Conservation (phyloP, 2,888 invertebrate genomes). For the Serrognathus titanus region DNA sequence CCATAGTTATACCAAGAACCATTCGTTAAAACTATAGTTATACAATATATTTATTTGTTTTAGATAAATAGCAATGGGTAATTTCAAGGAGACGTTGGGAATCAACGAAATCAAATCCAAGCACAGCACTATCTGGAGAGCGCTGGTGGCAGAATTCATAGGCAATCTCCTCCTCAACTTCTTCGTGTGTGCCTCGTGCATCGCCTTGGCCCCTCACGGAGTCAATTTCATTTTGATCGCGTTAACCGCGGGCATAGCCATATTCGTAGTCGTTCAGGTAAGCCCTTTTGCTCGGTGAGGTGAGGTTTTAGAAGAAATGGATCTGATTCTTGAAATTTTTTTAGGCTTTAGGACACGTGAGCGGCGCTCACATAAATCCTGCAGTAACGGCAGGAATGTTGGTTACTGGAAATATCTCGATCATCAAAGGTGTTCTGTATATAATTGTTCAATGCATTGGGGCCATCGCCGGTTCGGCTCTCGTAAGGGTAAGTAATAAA, state of each 20-base stretch:
- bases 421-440: constrained; percentile 73
- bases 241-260: constrained; percentile 80
- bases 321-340: neutral
- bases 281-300: constrained; percentile 7
- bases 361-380: constrained; percentile 90
- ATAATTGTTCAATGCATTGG: constrained; percentile 80
- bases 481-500: constrained; percentile 62
- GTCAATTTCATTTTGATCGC: constrained; percentile 67
- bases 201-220: constrained; percentile 51
- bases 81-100: constrained; percentile 64
- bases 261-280: constrained; percentile 74
- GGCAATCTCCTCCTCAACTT: constrained; percentile 85
- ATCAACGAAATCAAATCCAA: constrained; percentile 68
- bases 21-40: too few species aligned
- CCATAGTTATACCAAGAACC: too few species aligned
- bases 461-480: constrained; percentile 73
- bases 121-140: constrained; percentile 70
- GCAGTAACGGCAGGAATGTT: constrained; percentile 83
- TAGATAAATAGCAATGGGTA: constrained; percentile 41
- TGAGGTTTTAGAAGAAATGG: neutral
- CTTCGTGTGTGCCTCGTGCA: constrained; percentile 81
- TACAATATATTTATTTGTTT: too few species aligned
- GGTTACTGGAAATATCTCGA: constrained; percentile 73
- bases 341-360: constrained; percentile 80
- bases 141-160: constrained; percentile 81